phyloP scores from a whole-genome alignment of 1,140 invertebrate genomes.

The Plutomurus gul region DNA sequence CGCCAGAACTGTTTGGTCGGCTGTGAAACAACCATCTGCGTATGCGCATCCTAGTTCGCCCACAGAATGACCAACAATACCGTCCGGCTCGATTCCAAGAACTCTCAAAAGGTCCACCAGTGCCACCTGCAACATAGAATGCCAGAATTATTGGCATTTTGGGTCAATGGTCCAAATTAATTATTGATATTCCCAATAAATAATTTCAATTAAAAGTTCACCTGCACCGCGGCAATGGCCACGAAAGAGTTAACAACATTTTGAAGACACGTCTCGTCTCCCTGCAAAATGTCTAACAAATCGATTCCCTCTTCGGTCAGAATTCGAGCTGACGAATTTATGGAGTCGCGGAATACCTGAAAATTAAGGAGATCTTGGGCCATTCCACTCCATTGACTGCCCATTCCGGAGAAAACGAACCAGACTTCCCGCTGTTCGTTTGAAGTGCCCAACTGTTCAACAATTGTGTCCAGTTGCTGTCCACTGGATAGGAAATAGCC shows the following conservation, averaged over 20 bases:
- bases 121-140: too few relatives aligned
- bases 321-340: slow-evolving; percentile 69
- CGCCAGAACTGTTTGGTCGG: slow-evolving; percentile 87
- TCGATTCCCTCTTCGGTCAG: slow-evolving; percentile 74
- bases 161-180: too few relatives aligned
- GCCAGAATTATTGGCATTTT: too few relatives aligned
- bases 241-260: slow-evolving; percentile 87
- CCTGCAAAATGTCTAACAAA: slow-evolving; percentile 77
- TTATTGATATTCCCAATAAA: too few relatives aligned
- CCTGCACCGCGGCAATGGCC: slow-evolving; percentile 88
- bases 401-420: slow-evolving; percentile 74
- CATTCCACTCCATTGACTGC: slow-evolving; percentile 95
- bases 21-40: slow-evolving; percentile 90
- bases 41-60: slow-evolving; percentile 95
- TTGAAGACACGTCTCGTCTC: slow-evolving; percentile 70
- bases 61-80: slow-evolving; percentile 93
- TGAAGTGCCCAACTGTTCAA: not conserved
- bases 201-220: slow-evolving; percentile 49
- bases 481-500: not conserved
- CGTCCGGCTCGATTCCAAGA: slow-evolving; percentile 78
- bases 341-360: slow-evolving; percentile 70
- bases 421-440: not conserved
- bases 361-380: slow-evolving; percentile 79
- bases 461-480: not conserved
- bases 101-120: slow-evolving; percentile 79